These are phyloP conservation scores for Salvelinus sp. DNA, from an alignment of 2,113 vertebrate species.

Conservation along the genomic window DNA sequence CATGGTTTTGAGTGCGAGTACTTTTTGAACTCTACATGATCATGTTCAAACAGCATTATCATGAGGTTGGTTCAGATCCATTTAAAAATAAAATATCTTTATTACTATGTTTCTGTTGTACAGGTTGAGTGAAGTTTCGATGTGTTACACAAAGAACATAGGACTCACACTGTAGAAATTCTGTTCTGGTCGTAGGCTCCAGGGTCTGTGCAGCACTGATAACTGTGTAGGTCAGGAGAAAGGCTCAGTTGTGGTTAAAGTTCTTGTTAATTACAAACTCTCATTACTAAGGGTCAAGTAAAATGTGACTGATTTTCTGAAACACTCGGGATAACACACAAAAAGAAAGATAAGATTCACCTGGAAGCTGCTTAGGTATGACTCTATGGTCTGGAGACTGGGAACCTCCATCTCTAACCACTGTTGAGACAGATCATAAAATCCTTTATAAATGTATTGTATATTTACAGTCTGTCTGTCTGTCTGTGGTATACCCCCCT, in stretches of 20 bases:
- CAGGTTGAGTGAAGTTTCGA: no score
- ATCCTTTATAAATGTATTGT: not conserved
- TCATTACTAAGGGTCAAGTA: no score
- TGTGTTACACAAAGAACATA: not conserved
- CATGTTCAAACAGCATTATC: no score
- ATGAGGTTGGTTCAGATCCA: not conserved
- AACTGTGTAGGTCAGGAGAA: not conserved
- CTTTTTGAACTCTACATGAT: no score
- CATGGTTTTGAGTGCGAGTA: no score
- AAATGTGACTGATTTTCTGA: no score
- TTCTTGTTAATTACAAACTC: not conserved
- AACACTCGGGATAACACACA: not conserved
- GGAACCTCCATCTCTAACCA: not conserved
- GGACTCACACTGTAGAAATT: conserved; percentile 62
- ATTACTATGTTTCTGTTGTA: no score
- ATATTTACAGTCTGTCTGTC: not conserved
- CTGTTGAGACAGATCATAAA: not conserved
- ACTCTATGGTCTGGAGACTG: not conserved
- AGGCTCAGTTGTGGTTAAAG: not conserved
- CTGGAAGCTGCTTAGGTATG: not conserved
- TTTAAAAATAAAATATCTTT: no score
- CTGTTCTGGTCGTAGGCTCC: conserved; percentile 52
- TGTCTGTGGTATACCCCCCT: not conserved
- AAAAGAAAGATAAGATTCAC: not conserved
- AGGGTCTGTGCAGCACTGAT: not conserved